A percentile compares a stretch with the other conserved stretches of the same genome.
Conservation (phyloP, 2,888 invertebrate species). For the Chrysolina americana region DNA sequence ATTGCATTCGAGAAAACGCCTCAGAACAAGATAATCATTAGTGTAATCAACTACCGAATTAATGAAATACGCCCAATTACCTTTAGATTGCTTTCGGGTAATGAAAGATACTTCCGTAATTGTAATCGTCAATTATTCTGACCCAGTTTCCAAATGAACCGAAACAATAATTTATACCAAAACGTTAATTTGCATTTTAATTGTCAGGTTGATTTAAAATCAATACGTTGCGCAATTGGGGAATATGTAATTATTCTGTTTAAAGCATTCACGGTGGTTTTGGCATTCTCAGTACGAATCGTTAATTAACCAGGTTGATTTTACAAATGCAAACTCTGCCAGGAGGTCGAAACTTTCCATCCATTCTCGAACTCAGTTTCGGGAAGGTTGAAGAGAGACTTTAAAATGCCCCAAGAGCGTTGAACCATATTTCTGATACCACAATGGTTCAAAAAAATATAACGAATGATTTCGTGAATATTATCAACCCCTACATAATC, state of each 20-base stretch:
- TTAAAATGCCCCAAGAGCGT: neutral
- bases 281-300: neutral
- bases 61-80: slow-evolving; percentile 37
- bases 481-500: too few relatives aligned
- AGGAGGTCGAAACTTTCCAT: neutral
- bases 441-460: too few relatives aligned
- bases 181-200: slow-evolving; percentile 42
- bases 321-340: neutral
- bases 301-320: neutral
- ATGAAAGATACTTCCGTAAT: slow-evolving; percentile 37
- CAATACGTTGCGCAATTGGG: slow-evolving; percentile 31
- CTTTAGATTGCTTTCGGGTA: slow-evolving; percentile 38
- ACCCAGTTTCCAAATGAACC: slow-evolving; percentile 39
- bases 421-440: neutral
- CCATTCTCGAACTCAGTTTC: too few relatives aligned
- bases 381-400: neutral
- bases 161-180: slow-evolving; percentile 41
- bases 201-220: slow-evolving; percentile 41
- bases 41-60: slow-evolving; percentile 14
- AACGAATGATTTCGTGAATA: too few relatives aligned
- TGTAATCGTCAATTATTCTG: slow-evolving; percentile 41
- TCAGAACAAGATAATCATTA: neutral
- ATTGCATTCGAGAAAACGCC: neutral
- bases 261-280: neutral
- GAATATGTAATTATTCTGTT: slow-evolving; percentile 33